phyloP scores from a whole-genome alignment of 2,113 vertebrate species.

The Gnathonemus longibarbis region DNA sequence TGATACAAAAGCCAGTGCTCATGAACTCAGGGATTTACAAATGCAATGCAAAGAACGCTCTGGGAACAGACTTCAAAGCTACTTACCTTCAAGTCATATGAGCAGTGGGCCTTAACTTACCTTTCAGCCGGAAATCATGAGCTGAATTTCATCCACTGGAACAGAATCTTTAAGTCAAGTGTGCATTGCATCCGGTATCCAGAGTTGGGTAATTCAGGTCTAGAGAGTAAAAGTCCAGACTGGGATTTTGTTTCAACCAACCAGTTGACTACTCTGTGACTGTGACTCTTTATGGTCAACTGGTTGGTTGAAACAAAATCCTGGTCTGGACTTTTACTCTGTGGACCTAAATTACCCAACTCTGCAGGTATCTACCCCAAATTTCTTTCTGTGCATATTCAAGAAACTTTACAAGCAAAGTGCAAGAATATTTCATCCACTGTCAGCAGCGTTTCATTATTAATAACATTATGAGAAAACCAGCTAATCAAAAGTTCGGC shows the following conservation, averaged over 20 bases:
- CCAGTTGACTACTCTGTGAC: too few relatives aligned
- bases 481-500: neutral
- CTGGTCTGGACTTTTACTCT: too few relatives aligned
- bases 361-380: neutral
- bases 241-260: too few relatives aligned
- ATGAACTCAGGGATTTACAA: slow-evolving; percentile 71
- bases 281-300: too few relatives aligned
- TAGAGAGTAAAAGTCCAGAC: too few relatives aligned
- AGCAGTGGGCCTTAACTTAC: slow-evolving; percentile 26
- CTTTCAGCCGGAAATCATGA: neutral
- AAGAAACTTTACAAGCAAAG: neutral
- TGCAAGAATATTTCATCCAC: neutral
- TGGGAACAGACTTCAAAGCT: slow-evolving; percentile 67
- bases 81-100: slow-evolving; percentile 66
- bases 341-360: too few relatives aligned
- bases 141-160: slow-evolving; percentile 11
- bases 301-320: too few relatives aligned
- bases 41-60: slow-evolving; percentile 64
- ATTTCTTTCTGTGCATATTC: neutral
- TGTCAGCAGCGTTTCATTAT: neutral
- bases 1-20: slow-evolving; percentile 59
- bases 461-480: neutral
- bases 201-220: too few relatives aligned
- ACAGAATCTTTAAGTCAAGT: neutral
- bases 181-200: neutral